These are phyloP conservation scores for Helicoverpa armigera DNA, from an alignment of 1,140 invertebrate species.

Conservation along the genomic window DNA sequence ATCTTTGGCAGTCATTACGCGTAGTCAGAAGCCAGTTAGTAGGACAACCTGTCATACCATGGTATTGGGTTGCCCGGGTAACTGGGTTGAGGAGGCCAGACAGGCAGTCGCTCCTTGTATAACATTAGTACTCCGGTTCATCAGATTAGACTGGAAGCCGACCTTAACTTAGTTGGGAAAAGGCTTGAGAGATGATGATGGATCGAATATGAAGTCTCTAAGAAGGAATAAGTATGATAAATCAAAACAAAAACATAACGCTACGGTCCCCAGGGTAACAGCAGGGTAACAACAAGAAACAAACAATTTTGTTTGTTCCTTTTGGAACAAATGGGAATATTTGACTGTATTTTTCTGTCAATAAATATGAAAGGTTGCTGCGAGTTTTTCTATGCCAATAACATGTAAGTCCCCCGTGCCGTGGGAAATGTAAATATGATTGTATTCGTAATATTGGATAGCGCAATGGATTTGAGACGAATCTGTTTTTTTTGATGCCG, in stretches of 20 bases:
- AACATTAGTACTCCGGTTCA: no score
- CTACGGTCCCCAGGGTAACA: neutral
- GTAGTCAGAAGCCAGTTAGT: no score
- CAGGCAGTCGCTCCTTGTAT: no score
- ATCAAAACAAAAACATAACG: slow-evolving; percentile 1
- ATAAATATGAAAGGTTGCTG: slow-evolving; percentile 26
- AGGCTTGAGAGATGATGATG: no score
- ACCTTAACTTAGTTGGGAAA: no score
- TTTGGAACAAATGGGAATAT: slow-evolving; percentile 18
- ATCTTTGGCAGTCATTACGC: no score
- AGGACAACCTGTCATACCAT: no score
- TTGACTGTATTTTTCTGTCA: slow-evolving; percentile 24
- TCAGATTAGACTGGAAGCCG: no score
- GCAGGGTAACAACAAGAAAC: neutral
- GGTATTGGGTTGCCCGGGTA: no score
- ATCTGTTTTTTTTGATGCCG: slow-evolving; percentile 27
- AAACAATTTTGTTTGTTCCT: neutral
- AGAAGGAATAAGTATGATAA: neutral
- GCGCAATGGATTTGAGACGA: slow-evolving; percentile 44
- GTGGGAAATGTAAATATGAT: slow-evolving; percentile 55
- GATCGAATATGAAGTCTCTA: no score
- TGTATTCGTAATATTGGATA: slow-evolving; percentile 47
- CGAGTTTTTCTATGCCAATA: slow-evolving; percentile 35
- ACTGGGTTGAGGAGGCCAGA: no score
- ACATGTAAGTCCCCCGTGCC: slow-evolving; percentile 15